phyloP scores from a whole-genome alignment of 2,888 invertebrate species.

The Drosophila tanythrix region DNA sequence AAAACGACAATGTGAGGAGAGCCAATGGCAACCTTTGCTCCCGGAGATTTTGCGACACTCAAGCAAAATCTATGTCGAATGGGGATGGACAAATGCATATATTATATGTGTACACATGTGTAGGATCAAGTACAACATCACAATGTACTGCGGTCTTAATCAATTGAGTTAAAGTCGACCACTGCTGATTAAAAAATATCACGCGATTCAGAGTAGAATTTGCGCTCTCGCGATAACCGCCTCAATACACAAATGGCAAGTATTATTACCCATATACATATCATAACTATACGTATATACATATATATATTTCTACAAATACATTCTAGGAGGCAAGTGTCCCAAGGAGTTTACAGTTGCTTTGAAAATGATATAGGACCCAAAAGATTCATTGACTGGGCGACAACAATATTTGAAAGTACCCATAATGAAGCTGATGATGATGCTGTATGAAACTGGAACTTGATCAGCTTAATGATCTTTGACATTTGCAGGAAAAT shows the following conservation, averaged over 20 bases:
- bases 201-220: constrained; percentile 80
- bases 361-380: constrained; percentile 12
- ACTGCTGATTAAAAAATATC: constrained; percentile 77
- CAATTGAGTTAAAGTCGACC: constrained; percentile 66
- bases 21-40: constrained; percentile 72
- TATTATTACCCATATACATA: not conserved
- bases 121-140: constrained; percentile 38
- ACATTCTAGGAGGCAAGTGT: constrained; percentile 7
- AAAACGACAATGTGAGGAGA: constrained; percentile 33
- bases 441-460: constrained; percentile 21
- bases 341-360: constrained; percentile 35
- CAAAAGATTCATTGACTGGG: constrained; percentile 70
- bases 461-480: constrained; percentile 58
- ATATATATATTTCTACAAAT: not conserved
- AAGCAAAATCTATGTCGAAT: constrained; percentile 60
- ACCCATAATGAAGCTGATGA: not conserved
- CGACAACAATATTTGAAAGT: constrained; percentile 9
- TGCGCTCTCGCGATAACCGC: constrained; percentile 61
- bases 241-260: constrained; percentile 21
- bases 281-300: not conserved
- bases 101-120: constrained; percentile 19
- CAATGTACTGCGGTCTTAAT: constrained; percentile 60
- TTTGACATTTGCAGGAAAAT: constrained; percentile 26
- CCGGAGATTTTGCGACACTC: constrained; percentile 70
- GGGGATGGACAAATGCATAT: constrained; percentile 14